These are phyloP conservation scores for Bombus huntii DNA, from an alignment of 1,140 invertebrate species.

Conservation along the genomic window DNA sequence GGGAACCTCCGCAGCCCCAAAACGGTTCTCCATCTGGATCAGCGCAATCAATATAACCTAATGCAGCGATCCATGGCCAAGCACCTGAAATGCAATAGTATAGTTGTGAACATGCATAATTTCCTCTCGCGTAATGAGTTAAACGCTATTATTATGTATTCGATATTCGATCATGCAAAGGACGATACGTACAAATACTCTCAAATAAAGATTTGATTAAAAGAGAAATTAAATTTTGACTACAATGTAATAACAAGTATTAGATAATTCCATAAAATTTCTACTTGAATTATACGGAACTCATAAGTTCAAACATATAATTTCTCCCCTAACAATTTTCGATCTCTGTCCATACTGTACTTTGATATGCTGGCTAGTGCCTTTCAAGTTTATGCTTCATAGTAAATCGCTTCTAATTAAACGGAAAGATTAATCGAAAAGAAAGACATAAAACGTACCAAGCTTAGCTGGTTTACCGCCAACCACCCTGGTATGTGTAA, in stretches of 20 bases:
- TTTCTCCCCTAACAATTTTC: too few relatives aligned
- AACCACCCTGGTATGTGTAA: conserved; percentile 61
- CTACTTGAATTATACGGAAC: too few relatives aligned
- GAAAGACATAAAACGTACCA: conserved; percentile 49
- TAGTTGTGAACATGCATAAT: neutral
- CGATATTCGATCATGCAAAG: too few relatives aligned
- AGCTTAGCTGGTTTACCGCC: conserved; percentile 69
- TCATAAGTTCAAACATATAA: too few relatives aligned
- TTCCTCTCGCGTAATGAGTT: neutral
- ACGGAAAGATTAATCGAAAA: neutral
- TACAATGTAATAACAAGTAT: too few relatives aligned
- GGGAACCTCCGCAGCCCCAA: conserved; percentile 82
- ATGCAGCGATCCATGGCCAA: conserved; percentile 75
- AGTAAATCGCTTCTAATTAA: neutral
- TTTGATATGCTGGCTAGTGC: too few relatives aligned
- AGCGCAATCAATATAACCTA: neutral
- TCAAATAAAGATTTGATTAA: too few relatives aligned
- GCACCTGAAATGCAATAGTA: conserved; percentile 45
- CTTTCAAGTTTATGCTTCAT: too few relatives aligned
- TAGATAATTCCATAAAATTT: too few relatives aligned
- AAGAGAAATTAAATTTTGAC: too few relatives aligned
- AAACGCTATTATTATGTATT: neutral
- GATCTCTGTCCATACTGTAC: too few relatives aligned
- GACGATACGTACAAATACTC: too few relatives aligned
- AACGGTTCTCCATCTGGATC: conserved; percentile 62